Conservation (phyloP, 2,113 vertebrate species). For the Taurulus bubalis region DNA sequence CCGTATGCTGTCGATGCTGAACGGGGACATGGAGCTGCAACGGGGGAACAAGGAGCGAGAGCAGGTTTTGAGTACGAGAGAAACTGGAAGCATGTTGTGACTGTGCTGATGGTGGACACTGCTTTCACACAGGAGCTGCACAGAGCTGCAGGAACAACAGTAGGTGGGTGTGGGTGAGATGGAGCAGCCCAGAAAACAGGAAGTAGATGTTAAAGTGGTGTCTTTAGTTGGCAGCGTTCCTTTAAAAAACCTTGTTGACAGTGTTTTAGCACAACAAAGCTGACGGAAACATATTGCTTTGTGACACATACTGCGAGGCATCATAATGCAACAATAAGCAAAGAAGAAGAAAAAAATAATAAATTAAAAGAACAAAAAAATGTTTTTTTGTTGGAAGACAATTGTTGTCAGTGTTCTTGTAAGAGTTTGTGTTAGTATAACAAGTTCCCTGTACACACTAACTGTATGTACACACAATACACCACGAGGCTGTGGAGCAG, state of each 20-base stretch:
- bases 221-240: background rate
- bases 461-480: background rate
- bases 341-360: background rate
- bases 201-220: background rate
- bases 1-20: constrained; percentile 99
- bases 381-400: background rate
- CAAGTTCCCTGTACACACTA: background rate
- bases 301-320: background rate
- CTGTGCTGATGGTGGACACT: no score
- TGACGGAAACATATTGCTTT: background rate
- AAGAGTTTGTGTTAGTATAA: background rate
- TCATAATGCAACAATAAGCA: background rate
- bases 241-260: background rate
- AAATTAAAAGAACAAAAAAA: background rate
- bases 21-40: constrained; percentile 95
- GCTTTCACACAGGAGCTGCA: no score
- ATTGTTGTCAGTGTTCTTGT: background rate
- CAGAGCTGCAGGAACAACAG: background rate
- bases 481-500: background rate
- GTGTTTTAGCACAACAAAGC: background rate
- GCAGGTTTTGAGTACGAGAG: no score
- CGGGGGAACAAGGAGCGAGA: constrained; percentile 24
- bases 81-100: no score
- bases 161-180: background rate
- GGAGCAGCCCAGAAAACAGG: background rate